Conservation (phyloP, 2,113 vertebrate species). For the Globicephala melas region DNA sequence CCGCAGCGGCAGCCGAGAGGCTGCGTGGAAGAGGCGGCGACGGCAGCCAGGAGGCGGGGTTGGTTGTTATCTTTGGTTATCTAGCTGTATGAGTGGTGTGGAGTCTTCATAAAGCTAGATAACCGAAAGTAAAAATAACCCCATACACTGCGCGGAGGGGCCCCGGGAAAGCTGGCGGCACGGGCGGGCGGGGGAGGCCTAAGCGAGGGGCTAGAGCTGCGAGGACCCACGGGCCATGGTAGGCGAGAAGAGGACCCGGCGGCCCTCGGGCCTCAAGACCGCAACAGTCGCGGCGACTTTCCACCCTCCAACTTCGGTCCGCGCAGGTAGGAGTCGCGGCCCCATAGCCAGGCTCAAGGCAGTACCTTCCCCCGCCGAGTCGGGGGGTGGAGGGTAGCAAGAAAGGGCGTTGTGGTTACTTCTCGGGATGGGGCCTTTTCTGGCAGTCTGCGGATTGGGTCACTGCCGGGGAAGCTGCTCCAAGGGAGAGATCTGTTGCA, state of each 20-base stretch:
- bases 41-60: slow-evolving; percentile 84
- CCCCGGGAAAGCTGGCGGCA: slow-evolving; percentile 66
- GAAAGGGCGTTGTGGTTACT: background rate
- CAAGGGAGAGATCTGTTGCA: background rate
- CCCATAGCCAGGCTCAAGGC: background rate
- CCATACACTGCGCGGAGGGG: slow-evolving; percentile 94
- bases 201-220: background rate
- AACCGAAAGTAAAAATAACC: slow-evolving; percentile 99
- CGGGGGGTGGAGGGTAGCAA: background rate
- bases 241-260: background rate
- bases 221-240: background rate
- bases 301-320: background rate
- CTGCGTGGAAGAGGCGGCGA: slow-evolving; percentile 81
- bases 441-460: background rate
- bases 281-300: background rate
- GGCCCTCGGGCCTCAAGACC: background rate
- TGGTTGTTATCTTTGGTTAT: slow-evolving; percentile 99
- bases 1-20: background rate
- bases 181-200: slow-evolving; percentile 5
- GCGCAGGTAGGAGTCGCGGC: slow-evolving; percentile 11
- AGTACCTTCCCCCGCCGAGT: background rate
- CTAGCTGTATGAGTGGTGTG: slow-evolving; percentile 99
- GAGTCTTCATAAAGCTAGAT: slow-evolving; percentile 99
- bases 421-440: background rate
- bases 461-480: background rate